Base-by-base conservation (phyloP, 2,888 invertebrate species). In the Eristalis pertinax region DNA sequence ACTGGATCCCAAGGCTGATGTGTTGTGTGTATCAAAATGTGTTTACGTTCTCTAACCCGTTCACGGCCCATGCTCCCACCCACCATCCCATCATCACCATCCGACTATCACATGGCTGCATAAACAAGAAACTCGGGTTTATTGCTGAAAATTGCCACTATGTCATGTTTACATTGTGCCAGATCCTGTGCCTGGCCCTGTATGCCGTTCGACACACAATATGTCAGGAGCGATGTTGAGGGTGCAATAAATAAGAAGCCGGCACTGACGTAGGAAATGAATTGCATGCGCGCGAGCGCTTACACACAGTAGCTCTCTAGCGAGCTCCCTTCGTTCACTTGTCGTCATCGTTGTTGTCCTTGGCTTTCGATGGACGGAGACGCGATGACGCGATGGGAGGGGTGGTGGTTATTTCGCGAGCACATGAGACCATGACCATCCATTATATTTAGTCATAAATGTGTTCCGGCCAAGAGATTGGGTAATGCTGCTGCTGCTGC, bases 381-480 rank as follows among this genome's bases (percentile, higher is more conserved):
- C 8, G 50, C 1, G 50, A 10, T 7, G 13, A 13, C 1, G n/a
- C 35, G 58, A 19, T 11, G 38, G 72, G 26, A 38, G 19, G 32
- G 63, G 60, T 62, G 58, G 38, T 38, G 41, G 81, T 29, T 32
- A 13, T 43, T 74, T 70, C 67, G 84, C 79, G 68, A 38, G 22
- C 78, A 84, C 72, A 72, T 84, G 84, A 69, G 69, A 84, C 79
- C 68, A 70, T 62, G 79, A 70, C 75, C 72, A 84, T 84, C 76
- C 87, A 87, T 87, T 87, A 84, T 80, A 69, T 83, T 84, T 87
- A 76, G 87, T 87, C 87, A 87, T 87, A 83, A 83, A 83, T 72
- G 74, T 72, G 50, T 19, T 75, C 56, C 58, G 81, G 69, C 50
- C 41, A 81, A 81, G 75, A 81, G 75, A 81, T 69, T 76, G 76